These are phyloP conservation scores for Drosophila pachea DNA, from an alignment of 1,140 invertebrate species.

Conservation along the genomic window DNA sequence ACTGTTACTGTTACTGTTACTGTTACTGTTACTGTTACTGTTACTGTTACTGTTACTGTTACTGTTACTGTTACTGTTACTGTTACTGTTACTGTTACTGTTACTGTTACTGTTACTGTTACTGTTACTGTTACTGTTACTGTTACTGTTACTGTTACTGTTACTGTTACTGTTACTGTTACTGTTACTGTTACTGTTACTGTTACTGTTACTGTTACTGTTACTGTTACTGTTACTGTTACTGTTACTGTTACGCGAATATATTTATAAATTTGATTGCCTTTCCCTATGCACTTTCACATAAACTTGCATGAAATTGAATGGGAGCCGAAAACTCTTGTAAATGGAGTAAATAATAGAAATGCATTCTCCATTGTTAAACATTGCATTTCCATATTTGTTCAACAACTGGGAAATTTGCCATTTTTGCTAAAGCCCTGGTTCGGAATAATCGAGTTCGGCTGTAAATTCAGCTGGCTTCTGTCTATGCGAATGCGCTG, in stretches of 20 bases:
- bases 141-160: constrained; percentile 5
- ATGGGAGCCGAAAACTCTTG: constrained; percentile 40
- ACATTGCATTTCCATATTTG: constrained; percentile 49
- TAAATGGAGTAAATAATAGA: constrained; percentile 69
- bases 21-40: neutral
- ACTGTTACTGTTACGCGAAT: too few relatives aligned
- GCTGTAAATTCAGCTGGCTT: constrained; percentile 3
- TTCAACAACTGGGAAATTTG: constrained; percentile 37
- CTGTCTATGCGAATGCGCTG: neutral
- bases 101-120: neutral
- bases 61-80: neutral
- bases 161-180: neutral
- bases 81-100: constrained; percentile 21
- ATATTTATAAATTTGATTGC: constrained; percentile 55
- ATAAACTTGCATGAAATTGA: constrained; percentile 61
- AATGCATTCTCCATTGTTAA: constrained; percentile 69
- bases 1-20: neutral
- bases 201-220: neutral
- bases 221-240: neutral
- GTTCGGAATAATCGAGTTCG: constrained; percentile 17
- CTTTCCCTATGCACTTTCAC: constrained; percentile 71
- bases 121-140: neutral
- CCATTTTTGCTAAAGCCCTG: constrained; percentile 27
- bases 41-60: neutral
- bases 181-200: neutral